Base-by-base conservation (phyloP, 2,797 vertebrate genomes). In the Stomatorhinus walkeri region DNA sequence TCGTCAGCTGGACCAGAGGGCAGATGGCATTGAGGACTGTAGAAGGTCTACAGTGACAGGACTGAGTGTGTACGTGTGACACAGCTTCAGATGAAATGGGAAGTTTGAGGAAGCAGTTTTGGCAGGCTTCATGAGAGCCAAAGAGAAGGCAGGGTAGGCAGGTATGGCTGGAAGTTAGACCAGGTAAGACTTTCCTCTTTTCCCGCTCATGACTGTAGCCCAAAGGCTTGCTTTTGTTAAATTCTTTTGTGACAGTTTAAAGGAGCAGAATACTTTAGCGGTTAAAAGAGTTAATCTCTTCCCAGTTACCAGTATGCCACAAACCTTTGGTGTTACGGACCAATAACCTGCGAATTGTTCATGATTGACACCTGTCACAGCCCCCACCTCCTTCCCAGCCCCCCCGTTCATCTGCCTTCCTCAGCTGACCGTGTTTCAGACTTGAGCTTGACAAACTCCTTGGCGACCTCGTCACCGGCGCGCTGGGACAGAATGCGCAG, bases 401-500 rank as follows among this genome's bases (percentile, higher is more conserved):
- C 22, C 22, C 1, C 1, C 46, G 79, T 90, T 96, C 97, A 99
- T 93, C 97, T 98, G 88, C 97, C 98, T 92, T 99, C 98, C 92
- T 99, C 98, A 0, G 94, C 94, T 0, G 97, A 98, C 32, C 98
- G 97, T 0, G 96, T 98, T 90, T 99, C 98, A 0, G 98, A 99
- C 92, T 99, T 99, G 90, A 99, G 95, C 92, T 97, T 96, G 43
- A 99, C 98, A 1, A 99, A 99, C 93, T 99, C 98, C 91, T 97
- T 97, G 89, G 98, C 98, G 91, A 99, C 98, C 89, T 99, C 98
- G 0, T 99, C 98, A 46, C 96, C 98, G 92, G 96, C 97, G 92
- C 98, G 97, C 93, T 99, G 98, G 10, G 98, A 99, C 52, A 99
- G 97, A 93, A 99, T 99, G 52, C 98, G 95, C 93, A 99, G 95